These are phyloP conservation scores for Eupithecia insigniata DNA, from an alignment of 2,888 invertebrate species.

Conservation along the genomic window DNA sequence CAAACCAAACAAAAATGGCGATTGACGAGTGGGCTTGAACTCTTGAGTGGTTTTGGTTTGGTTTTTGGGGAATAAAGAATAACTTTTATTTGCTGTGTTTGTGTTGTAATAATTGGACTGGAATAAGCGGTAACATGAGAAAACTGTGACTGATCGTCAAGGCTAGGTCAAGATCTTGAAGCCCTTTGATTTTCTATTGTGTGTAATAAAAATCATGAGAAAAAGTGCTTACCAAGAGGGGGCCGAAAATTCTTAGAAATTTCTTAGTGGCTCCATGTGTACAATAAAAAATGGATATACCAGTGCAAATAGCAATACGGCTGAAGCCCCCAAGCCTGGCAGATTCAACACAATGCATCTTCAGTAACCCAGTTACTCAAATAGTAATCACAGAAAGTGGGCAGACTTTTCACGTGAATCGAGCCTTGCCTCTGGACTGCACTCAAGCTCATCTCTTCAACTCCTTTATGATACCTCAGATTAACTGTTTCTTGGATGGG, in stretches of 20 bases:
- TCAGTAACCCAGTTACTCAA: conserved; percentile 84
- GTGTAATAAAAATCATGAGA: neutral
- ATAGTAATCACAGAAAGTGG: conserved; percentile 85
- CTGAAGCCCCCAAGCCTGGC: conserved; percentile 85
- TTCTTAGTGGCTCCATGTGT: neutral
- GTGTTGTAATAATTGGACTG: neutral
- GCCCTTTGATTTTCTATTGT: neutral
- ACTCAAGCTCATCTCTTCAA: conserved; percentile 86
- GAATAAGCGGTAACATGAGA: neutral
- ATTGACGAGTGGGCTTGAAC: neutral
- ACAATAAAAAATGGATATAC: conserved; percentile 85
- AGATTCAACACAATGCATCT: conserved; percentile 84
- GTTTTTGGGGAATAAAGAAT: too few species aligned
- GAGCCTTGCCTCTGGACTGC: conserved; percentile 84
- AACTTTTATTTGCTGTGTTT: neutral
- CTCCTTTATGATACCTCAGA: conserved; percentile 86
- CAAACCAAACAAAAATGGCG: conserved; percentile 1
- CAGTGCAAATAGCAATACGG: conserved; percentile 89
- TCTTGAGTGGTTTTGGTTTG: neutral
- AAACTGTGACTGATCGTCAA: neutral
- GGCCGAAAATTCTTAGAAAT: neutral
- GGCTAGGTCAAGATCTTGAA: neutral
- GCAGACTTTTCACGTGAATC: conserved; percentile 82
- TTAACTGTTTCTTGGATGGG: conserved; percentile 88
- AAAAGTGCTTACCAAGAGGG: too few species aligned